Evolutionary conservation across 2,113 vertebrate genomes (phyloP), one percentile per base, ranked within the genome.

Genomic region (Labeo catla): DNA sequence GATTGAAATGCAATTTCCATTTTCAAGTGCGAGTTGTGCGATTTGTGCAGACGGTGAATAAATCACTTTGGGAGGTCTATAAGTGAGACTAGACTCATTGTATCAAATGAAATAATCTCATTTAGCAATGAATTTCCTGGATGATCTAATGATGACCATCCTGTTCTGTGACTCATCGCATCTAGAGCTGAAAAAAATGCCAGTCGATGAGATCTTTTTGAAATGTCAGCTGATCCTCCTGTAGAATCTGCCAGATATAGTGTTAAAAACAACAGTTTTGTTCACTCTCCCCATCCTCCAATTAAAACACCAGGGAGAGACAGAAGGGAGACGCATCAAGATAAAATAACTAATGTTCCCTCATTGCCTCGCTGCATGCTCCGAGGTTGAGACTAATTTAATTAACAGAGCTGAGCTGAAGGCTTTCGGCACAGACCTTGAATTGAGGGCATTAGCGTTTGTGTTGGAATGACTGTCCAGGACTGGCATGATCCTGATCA

Each of bases 351-450:
- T 81, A 87, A 89, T 81, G 84, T 68, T 81, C 72, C 57, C 52
- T 84, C 81, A 76, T 81, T 86, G 88, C 84, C 81, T 87, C 68
- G 68, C 81, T 61, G 61, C 77, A 81, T 84, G 84, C 84, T 88
- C 23, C 49, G 76, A 86, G 81, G 84, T 84, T 84, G 88, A 84
- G 81, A 83, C 86, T 89, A 89, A 89, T 89, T 88, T 73, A 90
- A 88, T 90, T 90, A 90, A 79, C 86, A 77, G 52, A 68, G 84
- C 84, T 72, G 86, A 81, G 77, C 84, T 72, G 28, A 72, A 84
- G 86, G 80, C 68, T 84, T 54, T 83, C 72, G 10, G 72, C 84
- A 86, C 72, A 82, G 77, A 63, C 45, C 86, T 28, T 86, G 61
- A 84, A 72, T 86, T 61, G 5, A 82, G 83, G 39, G 73, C 84